These are phyloP conservation scores for Meiosimyza decipiens DNA, from an alignment of 2,888 invertebrate genomes.

Conservation along the genomic window DNA sequence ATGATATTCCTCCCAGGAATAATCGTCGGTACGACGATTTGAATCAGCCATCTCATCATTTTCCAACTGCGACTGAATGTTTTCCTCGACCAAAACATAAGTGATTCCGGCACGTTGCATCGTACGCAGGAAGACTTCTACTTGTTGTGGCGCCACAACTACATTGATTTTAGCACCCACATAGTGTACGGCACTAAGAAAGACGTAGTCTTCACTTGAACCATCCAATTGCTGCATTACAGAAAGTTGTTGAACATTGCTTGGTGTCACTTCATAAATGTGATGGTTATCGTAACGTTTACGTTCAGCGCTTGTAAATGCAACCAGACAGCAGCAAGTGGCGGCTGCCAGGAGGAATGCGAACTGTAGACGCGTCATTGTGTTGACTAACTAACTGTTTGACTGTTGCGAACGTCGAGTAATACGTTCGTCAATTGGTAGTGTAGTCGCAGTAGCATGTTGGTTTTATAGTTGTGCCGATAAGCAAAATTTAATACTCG, in stretches of 20 bases:
- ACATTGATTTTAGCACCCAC: constrained; percentile 65
- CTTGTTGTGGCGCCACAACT: constrained; percentile 56
- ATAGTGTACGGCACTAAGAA: constrained; percentile 65
- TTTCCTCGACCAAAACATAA: constrained; percentile 65
- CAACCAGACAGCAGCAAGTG: constrained; percentile 34
- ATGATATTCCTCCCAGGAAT: constrained; percentile 58
- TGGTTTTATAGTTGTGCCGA: constrained; percentile 4
- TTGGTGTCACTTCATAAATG: constrained; percentile 71
- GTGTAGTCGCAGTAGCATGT: background rate
- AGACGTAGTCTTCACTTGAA: constrained; percentile 60
- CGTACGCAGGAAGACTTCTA: constrained; percentile 44
- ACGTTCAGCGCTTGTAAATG: constrained; percentile 39
- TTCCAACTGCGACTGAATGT: constrained; percentile 63
- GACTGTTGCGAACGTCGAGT: background rate
- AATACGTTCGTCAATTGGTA: constrained; percentile 12
- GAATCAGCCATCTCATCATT: constrained; percentile 47
- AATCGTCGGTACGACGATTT: constrained; percentile 47
- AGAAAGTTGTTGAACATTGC: constrained; percentile 67
- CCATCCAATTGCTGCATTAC: constrained; percentile 66
- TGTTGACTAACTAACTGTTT: background rate
- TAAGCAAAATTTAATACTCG: no score
- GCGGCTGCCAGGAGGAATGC: constrained; percentile 30
- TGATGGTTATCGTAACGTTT: constrained; percentile 70
- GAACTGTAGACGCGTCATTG: background rate
- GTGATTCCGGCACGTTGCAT: constrained; percentile 56